Evolutionary conservation across 2,888 invertebrate species (phyloP).

Genomic region (Calameuta idolon): DNA sequence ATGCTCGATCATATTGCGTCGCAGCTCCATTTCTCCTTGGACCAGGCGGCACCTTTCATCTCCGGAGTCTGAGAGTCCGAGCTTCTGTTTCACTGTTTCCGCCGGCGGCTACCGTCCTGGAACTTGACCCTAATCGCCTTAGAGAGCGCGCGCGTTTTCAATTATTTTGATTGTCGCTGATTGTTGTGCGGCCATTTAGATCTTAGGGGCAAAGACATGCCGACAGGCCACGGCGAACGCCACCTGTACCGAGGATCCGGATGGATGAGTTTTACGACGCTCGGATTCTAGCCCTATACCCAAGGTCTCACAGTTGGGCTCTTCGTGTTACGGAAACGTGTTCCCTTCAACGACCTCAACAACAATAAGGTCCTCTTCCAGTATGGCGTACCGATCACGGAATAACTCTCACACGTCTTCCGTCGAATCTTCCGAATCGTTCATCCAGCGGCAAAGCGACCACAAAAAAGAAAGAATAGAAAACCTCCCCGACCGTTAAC

Average conservation of each 20-base stretch:
- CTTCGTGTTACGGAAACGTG: neutral
- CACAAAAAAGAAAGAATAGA: neutral
- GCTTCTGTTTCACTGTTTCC: slow-evolving; percentile 63
- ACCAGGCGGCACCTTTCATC: slow-evolving; percentile 57
- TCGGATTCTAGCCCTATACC: neutral
- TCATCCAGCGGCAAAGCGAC: neutral
- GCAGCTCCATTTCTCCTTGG: slow-evolving; percentile 50
- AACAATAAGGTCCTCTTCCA: neutral
- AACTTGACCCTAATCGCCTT: slow-evolving; percentile 60
- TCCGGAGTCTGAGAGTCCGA: slow-evolving; percentile 45
- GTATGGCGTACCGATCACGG: neutral
- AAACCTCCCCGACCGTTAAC: neutral
- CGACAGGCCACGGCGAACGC: slow-evolving; percentile 10
- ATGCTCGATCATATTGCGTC: slow-evolving; percentile 58
- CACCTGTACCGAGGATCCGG: slow-evolving; percentile 4
- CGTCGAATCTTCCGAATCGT: neutral
- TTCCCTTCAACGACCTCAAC: neutral
- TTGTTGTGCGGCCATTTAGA: slow-evolving; percentile 25
- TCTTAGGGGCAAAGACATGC: slow-evolving; percentile 16
- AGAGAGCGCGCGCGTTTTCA: slow-evolving; percentile 31
- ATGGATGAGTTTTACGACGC: slow-evolving; percentile 6
- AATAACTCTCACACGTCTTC: neutral
- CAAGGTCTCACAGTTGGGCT: neutral
- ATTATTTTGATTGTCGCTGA: slow-evolving; percentile 27
- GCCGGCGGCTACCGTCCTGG: slow-evolving; percentile 60